These are phyloP conservation scores for Tyrophagus putrescentiae DNA, from an alignment of 1,140 invertebrate genomes.

Conservation along the genomic window DNA sequence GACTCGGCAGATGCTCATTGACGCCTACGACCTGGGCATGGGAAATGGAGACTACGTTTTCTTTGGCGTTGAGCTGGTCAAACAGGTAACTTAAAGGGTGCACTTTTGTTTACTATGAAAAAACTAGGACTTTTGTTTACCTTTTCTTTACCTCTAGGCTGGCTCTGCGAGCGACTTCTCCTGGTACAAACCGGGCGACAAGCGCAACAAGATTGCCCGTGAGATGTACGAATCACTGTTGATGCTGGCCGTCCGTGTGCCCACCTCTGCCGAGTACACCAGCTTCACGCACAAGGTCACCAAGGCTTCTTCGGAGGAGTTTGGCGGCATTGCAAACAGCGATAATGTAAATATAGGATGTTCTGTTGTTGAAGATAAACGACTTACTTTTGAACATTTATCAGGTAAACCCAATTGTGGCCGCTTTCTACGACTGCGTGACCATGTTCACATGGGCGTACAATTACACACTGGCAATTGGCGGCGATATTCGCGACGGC, in stretches of 20 bases:
- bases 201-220: constrained; percentile 20
- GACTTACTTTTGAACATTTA: not conserved
- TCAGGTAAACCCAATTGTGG: constrained; percentile 48
- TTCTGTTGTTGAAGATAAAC: constrained; percentile 2
- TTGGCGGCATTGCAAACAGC: not conserved
- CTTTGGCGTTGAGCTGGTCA: constrained; percentile 21
- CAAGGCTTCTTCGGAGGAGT: constrained; percentile 11
- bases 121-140: no score
- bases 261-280: constrained; percentile 17
- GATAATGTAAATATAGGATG: not conserved
- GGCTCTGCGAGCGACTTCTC: constrained; percentile 10
- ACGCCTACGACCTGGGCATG: constrained; percentile 23
- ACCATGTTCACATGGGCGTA: constrained; percentile 74
- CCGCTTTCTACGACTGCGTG: constrained; percentile 85
- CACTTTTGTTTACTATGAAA: no score
- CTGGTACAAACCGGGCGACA: constrained; percentile 22
- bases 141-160: no score
- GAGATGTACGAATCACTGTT: constrained; percentile 25
- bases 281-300: constrained; percentile 21
- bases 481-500: constrained; percentile 36
- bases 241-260: constrained; percentile 19
- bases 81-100: no score
- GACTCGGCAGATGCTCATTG: constrained; percentile 19
- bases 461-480: constrained; percentile 68
- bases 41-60: constrained; percentile 23